A percentile compares a stretch with the other conserved stretches of the same genome.
These are phyloP conservation scores for Drosophila koepferae DNA, from an alignment of 2,888 invertebrate species.

Conservation along the genomic window DNA sequence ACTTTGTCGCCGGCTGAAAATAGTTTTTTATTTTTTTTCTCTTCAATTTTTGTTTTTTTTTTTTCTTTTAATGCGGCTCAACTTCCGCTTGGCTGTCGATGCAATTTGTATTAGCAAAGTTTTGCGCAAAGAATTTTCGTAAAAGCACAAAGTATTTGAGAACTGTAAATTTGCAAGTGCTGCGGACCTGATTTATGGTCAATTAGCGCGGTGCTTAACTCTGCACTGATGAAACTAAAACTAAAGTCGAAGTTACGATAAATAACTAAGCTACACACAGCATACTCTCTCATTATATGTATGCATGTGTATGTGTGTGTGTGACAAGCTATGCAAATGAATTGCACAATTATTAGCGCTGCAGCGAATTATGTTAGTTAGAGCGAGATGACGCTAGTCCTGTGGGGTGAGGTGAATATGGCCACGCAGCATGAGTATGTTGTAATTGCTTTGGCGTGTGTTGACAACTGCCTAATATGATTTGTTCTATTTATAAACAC, in stretches of 20 bases:
- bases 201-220: conserved; percentile 58
- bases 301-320: background rate
- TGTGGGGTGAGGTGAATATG: background rate
- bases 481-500: background rate
- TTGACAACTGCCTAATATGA: background rate
- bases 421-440: background rate
- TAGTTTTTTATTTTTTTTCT: conserved; percentile 46
- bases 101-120: conserved; percentile 76
- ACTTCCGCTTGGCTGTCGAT: conserved; percentile 76
- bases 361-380: background rate
- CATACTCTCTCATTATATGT: background rate
- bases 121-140: conserved; percentile 63
- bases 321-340: background rate
- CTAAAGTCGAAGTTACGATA: background rate
- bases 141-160: conserved; percentile 49
- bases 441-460: background rate
- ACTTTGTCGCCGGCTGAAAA: conserved; percentile 71
- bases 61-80: conserved; percentile 34
- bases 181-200: conserved; percentile 70
- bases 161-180: conserved; percentile 65
- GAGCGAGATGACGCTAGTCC: background rate
- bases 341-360: background rate
- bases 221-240: background rate
- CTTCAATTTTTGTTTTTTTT: conserved; percentile 47
- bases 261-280: background rate